A percentile compares a stretch with the other conserved stretches of the same genome.
Evolutionary conservation across 2,797 vertebrate genomes (phyloP).

Genomic region (Epinephelus awoara): DNA sequence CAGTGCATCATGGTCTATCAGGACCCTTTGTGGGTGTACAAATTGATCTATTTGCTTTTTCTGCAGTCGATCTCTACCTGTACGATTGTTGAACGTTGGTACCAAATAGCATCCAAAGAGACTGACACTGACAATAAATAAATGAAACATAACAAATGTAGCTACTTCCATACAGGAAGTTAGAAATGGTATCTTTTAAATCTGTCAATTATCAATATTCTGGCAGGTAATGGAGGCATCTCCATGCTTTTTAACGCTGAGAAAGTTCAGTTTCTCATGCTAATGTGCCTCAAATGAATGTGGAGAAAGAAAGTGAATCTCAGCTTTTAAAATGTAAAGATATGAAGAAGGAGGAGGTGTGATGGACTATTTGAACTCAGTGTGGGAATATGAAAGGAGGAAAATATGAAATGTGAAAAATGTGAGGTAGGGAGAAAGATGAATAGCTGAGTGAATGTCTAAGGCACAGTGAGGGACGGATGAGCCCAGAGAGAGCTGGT

Average conservation of each 20-base stretch:
- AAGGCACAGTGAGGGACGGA: neutral
- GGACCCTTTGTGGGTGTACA: neutral
- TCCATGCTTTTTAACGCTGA: neutral
- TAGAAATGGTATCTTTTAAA: too few species aligned
- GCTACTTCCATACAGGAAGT: neutral
- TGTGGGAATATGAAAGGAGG: too few species aligned
- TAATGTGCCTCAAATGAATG: neutral
- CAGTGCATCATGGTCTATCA: conserved; percentile 1
- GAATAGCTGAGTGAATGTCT: neutral
- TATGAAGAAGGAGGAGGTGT: neutral
- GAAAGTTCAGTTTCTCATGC: neutral
- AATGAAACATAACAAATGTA: neutral
- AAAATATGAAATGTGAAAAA: neutral
- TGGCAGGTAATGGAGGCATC: neutral
- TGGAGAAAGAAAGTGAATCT: neutral
- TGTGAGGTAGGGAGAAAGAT: neutral
- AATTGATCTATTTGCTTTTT: neutral
- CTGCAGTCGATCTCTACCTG: neutral
- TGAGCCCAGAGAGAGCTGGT: neutral
- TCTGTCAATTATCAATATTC: neutral
- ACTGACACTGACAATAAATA: neutral
- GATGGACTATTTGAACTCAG: neutral
- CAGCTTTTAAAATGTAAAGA: neutral
- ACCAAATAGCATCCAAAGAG: neutral
- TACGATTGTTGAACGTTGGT: neutral